Evolutionary conservation across 1,140 invertebrate genomes (phyloP), one percentile per base, ranked within the genome.

Genomic region (Drosophila funebris): DNA sequence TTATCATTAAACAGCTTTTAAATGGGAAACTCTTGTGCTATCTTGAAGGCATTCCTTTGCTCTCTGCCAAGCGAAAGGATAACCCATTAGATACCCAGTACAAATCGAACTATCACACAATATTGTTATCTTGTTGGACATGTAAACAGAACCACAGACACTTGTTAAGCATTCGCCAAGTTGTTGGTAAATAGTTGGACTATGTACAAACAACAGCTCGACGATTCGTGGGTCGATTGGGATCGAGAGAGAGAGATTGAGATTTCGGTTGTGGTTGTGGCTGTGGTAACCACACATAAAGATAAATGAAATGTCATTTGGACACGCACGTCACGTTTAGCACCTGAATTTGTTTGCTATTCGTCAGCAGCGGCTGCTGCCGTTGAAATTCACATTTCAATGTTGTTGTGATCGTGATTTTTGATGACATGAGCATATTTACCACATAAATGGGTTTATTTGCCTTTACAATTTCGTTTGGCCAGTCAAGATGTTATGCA

Each of bases 361-460:
- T 69, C 33, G 29, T 16, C 37, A 56, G 18, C 50, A 29, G 44
- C 39, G 37, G 44, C 46, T 41, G 72, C 52, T 56, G 60, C 56
- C 39, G 56, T 36, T 20, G 46, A 8, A 56, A 43, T 50, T 57
- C 62, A 36, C 46, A 58, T 43, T 39, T 6, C 29, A 20, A 27
- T 50, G 44, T 20, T 41, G 33, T 18, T 57, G 48, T 18, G 81
- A 75, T 88, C 82, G 82, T 87, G 82, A 87, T 87, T 87, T 87
- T 69, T 52, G 56, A 82, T 87, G 82, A 87, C 75, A 78, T 54
- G 83, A 60, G 60, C 74, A 82, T 78, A 87, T 87, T 85, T 87
- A 85, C 77, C 77, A 85, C 80, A 70, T 14, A 67, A 78, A 84
- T 87, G 79, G 73, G 73, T 78, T 87, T 85, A 84, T 84, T 84